Conservation (phyloP, 1,140 invertebrate species). For the Calephelis nemesis region DNA sequence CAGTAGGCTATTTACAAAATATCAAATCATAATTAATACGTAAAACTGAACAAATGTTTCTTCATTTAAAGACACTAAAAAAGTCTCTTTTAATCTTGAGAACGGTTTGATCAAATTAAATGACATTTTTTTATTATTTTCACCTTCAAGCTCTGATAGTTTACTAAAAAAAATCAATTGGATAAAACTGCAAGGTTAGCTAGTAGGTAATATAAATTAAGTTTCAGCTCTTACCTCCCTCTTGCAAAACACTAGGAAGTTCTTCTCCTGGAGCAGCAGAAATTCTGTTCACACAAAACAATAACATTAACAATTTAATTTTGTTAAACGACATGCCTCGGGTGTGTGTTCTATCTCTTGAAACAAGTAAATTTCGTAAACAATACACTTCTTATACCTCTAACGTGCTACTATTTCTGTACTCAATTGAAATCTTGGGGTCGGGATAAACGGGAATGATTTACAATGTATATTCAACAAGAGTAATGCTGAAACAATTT, state of each 20-base stretch:
- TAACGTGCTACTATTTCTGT: constrained; percentile 51
- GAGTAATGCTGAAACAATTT: not conserved
- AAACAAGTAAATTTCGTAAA: constrained; percentile 47
- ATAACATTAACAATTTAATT: constrained; percentile 43
- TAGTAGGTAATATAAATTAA: constrained; percentile 5
- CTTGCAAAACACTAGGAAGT: constrained; percentile 40
- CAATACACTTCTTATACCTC: constrained; percentile 54
- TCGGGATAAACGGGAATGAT: constrained; percentile 58
- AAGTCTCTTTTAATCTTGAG: too few species aligned
- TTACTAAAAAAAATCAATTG: constrained; percentile 1
- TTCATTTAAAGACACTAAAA: too few species aligned
- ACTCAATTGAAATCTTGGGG: constrained; percentile 65
- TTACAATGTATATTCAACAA: constrained; percentile 48
- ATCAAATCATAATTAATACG: too few species aligned
- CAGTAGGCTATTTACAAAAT: too few species aligned
- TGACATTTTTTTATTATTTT: too few species aligned
- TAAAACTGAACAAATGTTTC: too few species aligned
- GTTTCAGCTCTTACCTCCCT: constrained; percentile 43
- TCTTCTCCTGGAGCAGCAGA: constrained; percentile 45
- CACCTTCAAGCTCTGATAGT: too few species aligned
- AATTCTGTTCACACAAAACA: constrained; percentile 43
- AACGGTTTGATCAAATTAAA: too few species aligned
- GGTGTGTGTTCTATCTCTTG: constrained; percentile 24
- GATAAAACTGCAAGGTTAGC: too few species aligned
- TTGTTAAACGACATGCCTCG: constrained; percentile 35